phyloP scores from a whole-genome alignment of 2,888 invertebrate genomes.

The Limnephilus marmoratus region DNA sequence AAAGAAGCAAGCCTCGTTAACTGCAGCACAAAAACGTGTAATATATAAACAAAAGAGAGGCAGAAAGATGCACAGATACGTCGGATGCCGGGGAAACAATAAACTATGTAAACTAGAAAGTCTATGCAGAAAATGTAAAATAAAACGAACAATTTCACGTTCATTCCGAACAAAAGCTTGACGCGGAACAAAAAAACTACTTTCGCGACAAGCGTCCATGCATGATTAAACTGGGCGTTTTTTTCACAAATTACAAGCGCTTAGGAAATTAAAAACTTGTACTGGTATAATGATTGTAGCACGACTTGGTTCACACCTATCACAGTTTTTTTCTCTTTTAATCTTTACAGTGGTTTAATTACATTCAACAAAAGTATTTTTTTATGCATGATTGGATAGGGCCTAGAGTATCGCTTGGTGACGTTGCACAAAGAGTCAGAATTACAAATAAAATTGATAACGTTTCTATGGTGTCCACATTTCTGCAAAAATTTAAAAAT shows the following conservation, averaged over 20 bases:
- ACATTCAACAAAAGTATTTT: neutral
- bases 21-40: neutral
- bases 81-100: conserved; percentile 6
- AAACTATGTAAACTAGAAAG: conserved; percentile 11
- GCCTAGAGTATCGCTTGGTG: neutral
- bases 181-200: neutral
- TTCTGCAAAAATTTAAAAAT: too few relatives aligned
- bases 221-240: neutral
- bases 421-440: too few relatives aligned
- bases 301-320: neutral
- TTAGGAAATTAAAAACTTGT: neutral
- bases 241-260: neutral
- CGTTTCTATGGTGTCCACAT: neutral
- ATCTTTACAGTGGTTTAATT: neutral
- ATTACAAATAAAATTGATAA: neutral
- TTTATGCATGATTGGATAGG: neutral
- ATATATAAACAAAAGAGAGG: conserved; percentile 7
- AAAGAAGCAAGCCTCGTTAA: conserved; percentile 9
- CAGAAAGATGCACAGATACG: conserved; percentile 8
- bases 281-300: neutral
- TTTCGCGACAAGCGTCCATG: neutral
- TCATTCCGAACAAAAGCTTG: neutral
- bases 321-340: neutral
- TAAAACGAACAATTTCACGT: conserved; percentile 1
- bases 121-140: neutral